These are phyloP conservation scores for Pristionchus exspectatus DNA, from an alignment of 2,888 invertebrate genomes.

Conservation along the genomic window DNA sequence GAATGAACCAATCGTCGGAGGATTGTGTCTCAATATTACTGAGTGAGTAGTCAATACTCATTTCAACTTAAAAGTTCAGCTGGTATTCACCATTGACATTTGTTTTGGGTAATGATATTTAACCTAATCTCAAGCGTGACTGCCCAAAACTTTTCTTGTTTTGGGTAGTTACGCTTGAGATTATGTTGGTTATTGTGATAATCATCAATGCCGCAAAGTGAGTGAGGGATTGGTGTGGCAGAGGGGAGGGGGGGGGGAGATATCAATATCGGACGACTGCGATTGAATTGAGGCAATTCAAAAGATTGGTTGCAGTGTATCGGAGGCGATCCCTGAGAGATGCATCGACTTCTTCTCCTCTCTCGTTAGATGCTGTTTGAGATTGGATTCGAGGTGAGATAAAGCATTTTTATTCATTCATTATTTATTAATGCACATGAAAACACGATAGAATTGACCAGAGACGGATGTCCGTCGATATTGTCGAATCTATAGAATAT, in stretches of 20 bases:
- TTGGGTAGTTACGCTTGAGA: no score
- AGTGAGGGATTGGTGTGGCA: no score
- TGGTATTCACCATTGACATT: no score
- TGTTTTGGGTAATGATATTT: no score
- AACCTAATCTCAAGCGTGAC: no score
- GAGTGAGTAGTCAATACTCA: conserved; percentile 65
- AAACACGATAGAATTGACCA: no score
- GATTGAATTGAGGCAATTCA: neutral
- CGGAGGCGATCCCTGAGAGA: conserved; percentile 45
- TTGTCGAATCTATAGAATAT: neutral
- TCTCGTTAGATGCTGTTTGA: conserved; percentile 65
- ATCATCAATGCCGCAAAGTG: neutral
- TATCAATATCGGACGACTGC: no score
- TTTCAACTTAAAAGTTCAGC: neutral
- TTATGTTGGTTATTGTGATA: neutral
- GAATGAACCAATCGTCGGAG: conserved; percentile 70
- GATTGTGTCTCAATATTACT: conserved; percentile 66
- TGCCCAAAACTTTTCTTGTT: no score
- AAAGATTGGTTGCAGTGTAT: conserved; percentile 43
- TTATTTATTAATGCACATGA: neutral
- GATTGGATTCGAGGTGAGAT: conserved; percentile 58
- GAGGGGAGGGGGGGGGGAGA: no score
- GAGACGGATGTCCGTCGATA: no score
- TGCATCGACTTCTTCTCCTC: conserved; percentile 63
- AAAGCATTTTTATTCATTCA: neutral